phyloP scores from a whole-genome alignment of 2,888 invertebrate genomes.

The Allacma fusca region DNA sequence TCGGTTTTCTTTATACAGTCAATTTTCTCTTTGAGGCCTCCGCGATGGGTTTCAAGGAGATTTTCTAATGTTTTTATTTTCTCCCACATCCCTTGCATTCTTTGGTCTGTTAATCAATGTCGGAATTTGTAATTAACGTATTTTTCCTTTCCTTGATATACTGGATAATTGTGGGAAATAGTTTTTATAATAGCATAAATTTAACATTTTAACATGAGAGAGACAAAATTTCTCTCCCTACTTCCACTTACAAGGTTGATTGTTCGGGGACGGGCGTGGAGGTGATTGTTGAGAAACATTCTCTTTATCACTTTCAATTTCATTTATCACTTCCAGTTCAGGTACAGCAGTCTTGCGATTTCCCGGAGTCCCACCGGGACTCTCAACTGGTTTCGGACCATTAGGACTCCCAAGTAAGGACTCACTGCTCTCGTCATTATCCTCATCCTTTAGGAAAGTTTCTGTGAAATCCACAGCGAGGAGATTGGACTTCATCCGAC shows the following conservation, averaged over 20 bases:
- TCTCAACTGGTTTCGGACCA: not conserved
- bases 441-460: not conserved
- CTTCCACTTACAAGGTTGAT: not conserved
- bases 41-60: not conserved
- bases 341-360: too few species aligned
- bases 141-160: too few species aligned
- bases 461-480: constrained; percentile 1
- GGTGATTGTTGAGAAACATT: not conserved
- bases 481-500: constrained; percentile 2
- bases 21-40: not conserved
- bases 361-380: not conserved
- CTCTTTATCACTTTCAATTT: not conserved
- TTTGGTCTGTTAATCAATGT: not conserved
- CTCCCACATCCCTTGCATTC: constrained; percentile 9
- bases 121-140: not conserved
- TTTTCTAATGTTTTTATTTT: not conserved
- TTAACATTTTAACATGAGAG: too few species aligned
- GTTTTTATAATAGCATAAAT: too few species aligned
- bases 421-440: not conserved
- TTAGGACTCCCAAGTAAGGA: not conserved
- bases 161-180: too few species aligned
- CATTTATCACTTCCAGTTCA: not conserved
- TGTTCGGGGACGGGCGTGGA: not conserved
- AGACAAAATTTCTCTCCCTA: too few species aligned
- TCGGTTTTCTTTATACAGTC: not conserved